Evolutionary conservation across 1,140 invertebrate species (phyloP).

Genomic region (Lamellibrachia luymesi): DNA sequence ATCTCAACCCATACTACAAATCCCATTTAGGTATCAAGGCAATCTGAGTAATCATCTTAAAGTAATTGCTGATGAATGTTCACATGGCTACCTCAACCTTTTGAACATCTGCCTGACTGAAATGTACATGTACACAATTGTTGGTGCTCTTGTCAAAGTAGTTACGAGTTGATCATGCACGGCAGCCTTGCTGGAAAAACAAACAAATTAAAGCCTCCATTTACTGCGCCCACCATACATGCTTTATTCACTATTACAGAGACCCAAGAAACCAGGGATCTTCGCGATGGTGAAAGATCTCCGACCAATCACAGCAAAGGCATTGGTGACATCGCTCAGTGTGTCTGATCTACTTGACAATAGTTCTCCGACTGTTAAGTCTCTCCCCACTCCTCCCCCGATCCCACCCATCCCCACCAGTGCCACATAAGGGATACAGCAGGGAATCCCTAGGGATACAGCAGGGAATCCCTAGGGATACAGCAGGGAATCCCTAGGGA

Average conservation of each 20-base stretch:
- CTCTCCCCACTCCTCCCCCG: slow-evolving; percentile 40
- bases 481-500: neutral
- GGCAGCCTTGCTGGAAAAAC: no score
- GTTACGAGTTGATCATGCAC: no score
- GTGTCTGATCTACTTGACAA: slow-evolving; percentile 47
- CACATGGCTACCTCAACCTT: no score
- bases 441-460: no score
- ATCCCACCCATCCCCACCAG: slow-evolving; percentile 42
- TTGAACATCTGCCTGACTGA: no score
- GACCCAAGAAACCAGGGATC: neutral
- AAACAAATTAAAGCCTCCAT: neutral
- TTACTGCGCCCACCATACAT: neutral
- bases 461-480: no score
- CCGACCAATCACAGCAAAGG: slow-evolving; percentile 5
- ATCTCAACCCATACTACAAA: no score
- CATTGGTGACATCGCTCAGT: slow-evolving; percentile 33
- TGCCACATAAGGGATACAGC: neutral
- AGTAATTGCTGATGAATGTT: no score
- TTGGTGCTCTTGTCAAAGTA: no score
- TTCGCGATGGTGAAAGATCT: neutral
- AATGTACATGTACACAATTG: no score
- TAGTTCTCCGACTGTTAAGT: slow-evolving; percentile 43
- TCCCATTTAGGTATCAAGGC: no score
- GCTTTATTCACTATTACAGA: neutral
- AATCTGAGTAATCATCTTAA: no score